Evolutionary conservation across 2,797 vertebrate species (phyloP).

Genomic region (Nyctibius grandis): DNA sequence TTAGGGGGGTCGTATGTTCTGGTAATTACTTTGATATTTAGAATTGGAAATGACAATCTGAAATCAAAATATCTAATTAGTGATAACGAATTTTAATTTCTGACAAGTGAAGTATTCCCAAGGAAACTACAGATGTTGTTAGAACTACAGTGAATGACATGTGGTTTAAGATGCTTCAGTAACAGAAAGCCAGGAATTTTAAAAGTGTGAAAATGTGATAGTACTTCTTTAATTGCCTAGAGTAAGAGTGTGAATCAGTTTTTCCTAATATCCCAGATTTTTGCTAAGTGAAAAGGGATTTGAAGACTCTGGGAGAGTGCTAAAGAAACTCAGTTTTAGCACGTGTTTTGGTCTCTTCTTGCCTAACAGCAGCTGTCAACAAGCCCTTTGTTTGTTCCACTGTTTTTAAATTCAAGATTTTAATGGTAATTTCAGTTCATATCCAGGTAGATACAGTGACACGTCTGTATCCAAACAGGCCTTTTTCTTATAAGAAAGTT

Average conservation of each 20-base stretch:
- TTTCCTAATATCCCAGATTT: neutral
- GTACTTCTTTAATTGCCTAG: neutral
- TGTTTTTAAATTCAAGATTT: neutral
- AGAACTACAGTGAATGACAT: neutral
- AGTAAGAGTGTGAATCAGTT: neutral
- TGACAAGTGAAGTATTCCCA: conserved; percentile 4
- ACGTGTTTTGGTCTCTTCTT: neutral
- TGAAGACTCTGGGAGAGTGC: neutral
- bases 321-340: neutral
- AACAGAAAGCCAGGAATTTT: neutral
- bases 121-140: neutral
- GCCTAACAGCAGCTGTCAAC: neutral
- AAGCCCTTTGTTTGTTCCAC: neutral
- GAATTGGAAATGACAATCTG: conserved; percentile 14
- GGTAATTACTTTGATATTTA: conserved; percentile 30
- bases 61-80: conserved; percentile 28
- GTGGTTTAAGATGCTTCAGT: neutral
- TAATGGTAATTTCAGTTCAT: neutral
- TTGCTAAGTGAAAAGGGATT: neutral
- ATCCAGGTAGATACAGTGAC: neutral
- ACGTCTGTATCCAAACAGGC: neutral
- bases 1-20: neutral
- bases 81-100: conserved; percentile 21
- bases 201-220: neutral
- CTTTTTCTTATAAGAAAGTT: neutral